These are phyloP conservation scores for Drosophila flavopinicola DNA, from an alignment of 2,888 invertebrate species.

Conservation along the genomic window DNA sequence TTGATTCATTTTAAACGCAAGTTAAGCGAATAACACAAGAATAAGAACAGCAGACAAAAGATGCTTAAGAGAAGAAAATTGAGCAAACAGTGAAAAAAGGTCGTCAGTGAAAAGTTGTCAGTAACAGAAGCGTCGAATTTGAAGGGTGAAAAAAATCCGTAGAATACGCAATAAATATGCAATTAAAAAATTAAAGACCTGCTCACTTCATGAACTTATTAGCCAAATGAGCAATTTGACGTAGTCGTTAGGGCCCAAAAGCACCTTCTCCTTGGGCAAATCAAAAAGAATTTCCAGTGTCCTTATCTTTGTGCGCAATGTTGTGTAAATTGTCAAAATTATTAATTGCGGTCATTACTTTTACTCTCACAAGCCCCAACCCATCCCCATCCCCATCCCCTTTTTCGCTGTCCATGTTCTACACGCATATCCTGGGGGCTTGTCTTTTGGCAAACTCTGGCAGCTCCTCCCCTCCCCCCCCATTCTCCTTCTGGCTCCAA, in stretches of 20 bases:
- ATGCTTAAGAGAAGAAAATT: constrained; percentile 7
- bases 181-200: constrained; percentile 41
- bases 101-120: constrained; percentile 36
- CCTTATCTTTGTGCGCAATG: constrained; percentile 65
- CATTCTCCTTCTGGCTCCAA: constrained; percentile 27
- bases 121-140: constrained; percentile 39
- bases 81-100: constrained; percentile 48
- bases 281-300: constrained; percentile 36
- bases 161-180: constrained; percentile 44
- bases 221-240: constrained; percentile 42
- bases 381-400: neutral
- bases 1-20: constrained; percentile 76
- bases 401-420: constrained; percentile 16
- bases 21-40: constrained; percentile 41
- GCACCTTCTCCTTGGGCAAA: constrained; percentile 9
- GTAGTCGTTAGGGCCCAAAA: neutral
- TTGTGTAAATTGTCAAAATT: constrained; percentile 81
- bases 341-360: constrained; percentile 78
- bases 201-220: constrained; percentile 38
- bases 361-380: neutral
- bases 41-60: constrained; percentile 10
- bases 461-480: too few species aligned
- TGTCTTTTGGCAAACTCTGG: neutral
- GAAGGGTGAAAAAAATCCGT: constrained; percentile 5
- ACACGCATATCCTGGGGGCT: constrained; percentile 31